Base-by-base conservation (phyloP, 2,113 vertebrate species). In the Oreochromis spilurus region DNA sequence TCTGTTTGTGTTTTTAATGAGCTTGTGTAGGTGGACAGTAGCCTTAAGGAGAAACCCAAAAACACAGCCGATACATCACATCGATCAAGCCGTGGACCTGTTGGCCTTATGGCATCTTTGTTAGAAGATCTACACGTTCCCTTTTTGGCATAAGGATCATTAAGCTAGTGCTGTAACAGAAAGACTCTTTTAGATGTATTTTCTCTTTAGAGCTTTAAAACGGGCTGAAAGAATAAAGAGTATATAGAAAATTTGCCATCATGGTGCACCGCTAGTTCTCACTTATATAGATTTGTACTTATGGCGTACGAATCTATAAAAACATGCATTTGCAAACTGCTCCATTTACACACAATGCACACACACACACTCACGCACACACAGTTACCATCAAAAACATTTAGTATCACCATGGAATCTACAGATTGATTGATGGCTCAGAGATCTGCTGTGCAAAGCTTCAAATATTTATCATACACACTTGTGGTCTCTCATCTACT, bases 391-490 rank as follows among this genome's bases (percentile, higher is more conserved):
- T 43, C 43, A 78, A 36, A 85, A 36, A 84, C 45, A 54, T 3
- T 52, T 4, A 52, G 43, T 24, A 81, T 85, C 84, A 82, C 43
- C 86, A 82, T 80, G 72, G 24, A 82, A 55, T 65, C 80, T 29
- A 29, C 82, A 21, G 77, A 89, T 36, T 90, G 92, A 94, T 79
- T 90, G 88, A 92, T 85, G 87, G 48, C 58, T 86, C 48, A 50
- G 85, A 90, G 92, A 65, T 92, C 81, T 91, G 91, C 88, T 88
- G 88, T 1, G 79, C 92, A 88, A 90, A 88, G 84, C 92, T 87
- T 94, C 58, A 90, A 93, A 94, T 93, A 92, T 94, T 93, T 86
- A 94, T 94, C 78, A 85, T 70, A 60, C n/a, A 78, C 84, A 88
- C 77, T 81, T 85, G 86, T 81, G 81, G 83, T 86, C 91, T 94